These are phyloP conservation scores for Rhagonycha lutea DNA, from an alignment of 2,888 invertebrate species.

Conservation along the genomic window DNA sequence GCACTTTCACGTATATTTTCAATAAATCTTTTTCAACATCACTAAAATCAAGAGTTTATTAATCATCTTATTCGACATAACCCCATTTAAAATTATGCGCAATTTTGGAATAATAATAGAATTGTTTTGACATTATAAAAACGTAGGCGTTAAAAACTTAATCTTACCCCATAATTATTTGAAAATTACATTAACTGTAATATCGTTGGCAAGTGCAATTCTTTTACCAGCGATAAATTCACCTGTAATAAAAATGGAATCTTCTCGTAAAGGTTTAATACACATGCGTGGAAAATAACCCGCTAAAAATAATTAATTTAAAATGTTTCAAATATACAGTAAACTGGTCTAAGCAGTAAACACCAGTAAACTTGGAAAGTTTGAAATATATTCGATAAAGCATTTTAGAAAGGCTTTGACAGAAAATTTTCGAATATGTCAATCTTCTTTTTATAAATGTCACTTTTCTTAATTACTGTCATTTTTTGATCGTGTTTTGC, in stretches of 20 bases:
- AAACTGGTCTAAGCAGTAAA: too few relatives aligned
- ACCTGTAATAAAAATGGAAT: neutral
- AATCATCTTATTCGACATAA: constrained; percentile 1
- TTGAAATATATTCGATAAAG: too few relatives aligned
- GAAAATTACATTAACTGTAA: constrained; percentile 11
- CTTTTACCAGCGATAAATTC: neutral
- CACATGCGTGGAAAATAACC: too few relatives aligned
- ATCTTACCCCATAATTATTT: constrained; percentile 20
- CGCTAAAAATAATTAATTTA: neutral
- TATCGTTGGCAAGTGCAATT: neutral
- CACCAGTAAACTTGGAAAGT: too few relatives aligned
- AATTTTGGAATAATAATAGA: constrained; percentile 2
- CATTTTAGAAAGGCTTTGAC: too few relatives aligned
- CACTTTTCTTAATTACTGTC: too few relatives aligned
- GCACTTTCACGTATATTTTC: constrained; percentile 46
- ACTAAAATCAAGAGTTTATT: constrained; percentile 3
- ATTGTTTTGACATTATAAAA: neutral
- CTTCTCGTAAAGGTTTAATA: too few relatives aligned
- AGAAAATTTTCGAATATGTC: too few relatives aligned
- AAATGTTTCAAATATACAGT: neutral
- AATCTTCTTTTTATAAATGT: too few relatives aligned
- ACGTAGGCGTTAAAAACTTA: neutral
- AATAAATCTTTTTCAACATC: constrained; percentile 10
- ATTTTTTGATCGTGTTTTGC: too few relatives aligned
- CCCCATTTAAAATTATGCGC: neutral